Evolutionary conservation across 2,113 vertebrate genomes (phyloP).

Genomic region (Paramisgurnus dabryanus): DNA sequence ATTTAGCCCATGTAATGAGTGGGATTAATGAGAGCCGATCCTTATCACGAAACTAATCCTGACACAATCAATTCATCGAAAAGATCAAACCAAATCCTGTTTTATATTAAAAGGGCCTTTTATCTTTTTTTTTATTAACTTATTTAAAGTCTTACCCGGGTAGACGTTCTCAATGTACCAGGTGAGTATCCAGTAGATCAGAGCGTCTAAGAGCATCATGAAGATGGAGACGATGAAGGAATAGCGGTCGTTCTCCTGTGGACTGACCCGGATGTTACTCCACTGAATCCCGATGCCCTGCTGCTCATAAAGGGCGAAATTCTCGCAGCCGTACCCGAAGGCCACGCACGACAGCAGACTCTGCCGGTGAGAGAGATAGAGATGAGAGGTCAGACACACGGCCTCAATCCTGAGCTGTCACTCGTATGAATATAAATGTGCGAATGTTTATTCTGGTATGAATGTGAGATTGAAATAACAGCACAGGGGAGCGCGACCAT

Average conservation of each 20-base stretch:
- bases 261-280: slow-evolving; percentile 84
- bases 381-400: background rate
- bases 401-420: slow-evolving; percentile 4
- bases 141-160: slow-evolving; percentile 79
- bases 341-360: slow-evolving; percentile 94
- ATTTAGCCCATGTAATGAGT: too few relatives aligned
- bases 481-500: background rate
- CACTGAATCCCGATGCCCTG: slow-evolving; percentile 95
- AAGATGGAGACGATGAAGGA: slow-evolving; percentile 83
- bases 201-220: slow-evolving; percentile 89
- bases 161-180: slow-evolving; percentile 97
- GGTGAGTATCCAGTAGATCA: slow-evolving; percentile 86
- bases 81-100: too few relatives aligned
- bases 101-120: too few relatives aligned
- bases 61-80: too few relatives aligned
- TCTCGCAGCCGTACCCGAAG: slow-evolving; percentile 94
- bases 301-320: slow-evolving; percentile 88
- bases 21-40: too few relatives aligned
- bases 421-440: slow-evolving; percentile 48
- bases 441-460: slow-evolving; percentile 34
- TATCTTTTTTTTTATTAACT: too few relatives aligned
- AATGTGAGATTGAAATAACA: slow-evolving; percentile 42
- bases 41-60: too few relatives aligned
- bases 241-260: slow-evolving; percentile 83
- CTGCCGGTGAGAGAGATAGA: slow-evolving; percentile 64